Base-by-base conservation (phyloP, 2,888 invertebrate species). In the Hypolimnas misippus region DNA sequence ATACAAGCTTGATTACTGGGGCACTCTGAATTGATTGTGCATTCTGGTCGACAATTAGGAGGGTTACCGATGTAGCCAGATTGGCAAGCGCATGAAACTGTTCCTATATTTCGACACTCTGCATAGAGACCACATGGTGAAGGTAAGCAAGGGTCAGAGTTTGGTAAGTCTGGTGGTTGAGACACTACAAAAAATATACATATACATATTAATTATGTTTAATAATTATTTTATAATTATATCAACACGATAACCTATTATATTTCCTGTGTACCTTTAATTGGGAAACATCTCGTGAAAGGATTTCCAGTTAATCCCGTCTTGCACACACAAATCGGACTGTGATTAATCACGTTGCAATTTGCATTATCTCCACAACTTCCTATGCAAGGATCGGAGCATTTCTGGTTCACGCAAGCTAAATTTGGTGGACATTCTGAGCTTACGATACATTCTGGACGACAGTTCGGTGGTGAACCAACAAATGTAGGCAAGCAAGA, bases 241-340 rank as follows among this genome's bases (percentile, higher is more conserved):
- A 35, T 35, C 12, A n/a, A n/a, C 12, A n/a, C 3, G n/a, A 38
- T 12, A 38, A 12, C 12, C 2, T 38, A 38, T 38, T 38, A 3
- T n/a, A 38, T 3, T 38, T 38, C n/a, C 4, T 12, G 35, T 38
- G 10, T 76, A 91, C 92, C 79, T 79, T 83, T 91, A 35, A 94
- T 93, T 19, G 93, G 93, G 70, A 94, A 94, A 72, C 96, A 96
- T 76, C 93, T 93, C n/a, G 94, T 93, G 76, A 96, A 96, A 21
- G 96, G 96, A 93, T 96, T 95, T 64, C 97, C 97, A 2, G 94
- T 94, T 71, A 94, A 94, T 40, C 94, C 93, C 63, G 93, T 87
- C 67, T 94, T 93, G 75, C 97, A 97, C 62, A 94, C 94, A 77
- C 97, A 97, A 73, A 96, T 95, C 1, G 96, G 96, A 77, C 95